A percentile compares a stretch with the other conserved stretches of the same genome.
Conservation (phyloP, 2,113 vertebrate genomes). For the Tiliqua scincoides region DNA sequence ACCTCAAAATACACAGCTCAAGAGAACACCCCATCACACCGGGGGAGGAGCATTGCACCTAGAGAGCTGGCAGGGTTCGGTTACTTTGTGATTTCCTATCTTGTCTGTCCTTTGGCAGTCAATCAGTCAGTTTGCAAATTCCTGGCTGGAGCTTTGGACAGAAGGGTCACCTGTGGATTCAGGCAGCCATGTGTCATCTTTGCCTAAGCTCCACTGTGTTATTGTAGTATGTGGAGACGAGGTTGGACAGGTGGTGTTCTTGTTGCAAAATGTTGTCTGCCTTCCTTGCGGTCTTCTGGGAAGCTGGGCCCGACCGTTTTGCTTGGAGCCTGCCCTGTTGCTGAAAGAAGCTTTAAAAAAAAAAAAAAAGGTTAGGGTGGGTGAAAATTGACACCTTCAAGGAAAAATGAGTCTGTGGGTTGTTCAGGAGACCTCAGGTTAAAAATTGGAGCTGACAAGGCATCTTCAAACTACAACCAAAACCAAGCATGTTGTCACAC, state of each 20-base stretch:
- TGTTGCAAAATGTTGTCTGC: conserved; percentile 7
- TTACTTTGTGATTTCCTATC: neutral
- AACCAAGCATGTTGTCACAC: neutral
- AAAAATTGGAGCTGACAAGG: conserved; percentile 15
- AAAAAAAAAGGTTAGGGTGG: neutral
- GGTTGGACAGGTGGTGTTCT: neutral
- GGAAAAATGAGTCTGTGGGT: conserved; percentile 16
- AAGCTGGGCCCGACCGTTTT: neutral
- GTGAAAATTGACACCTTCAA: conserved; percentile 24
- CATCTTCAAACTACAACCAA: conserved; percentile 6
- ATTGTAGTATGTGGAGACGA: neutral
- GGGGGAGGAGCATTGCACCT: neutral
- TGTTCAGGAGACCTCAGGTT: conserved; percentile 24
- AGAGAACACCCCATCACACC: neutral
- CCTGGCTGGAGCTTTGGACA: neutral
- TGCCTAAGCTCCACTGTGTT: conserved; percentile 8
- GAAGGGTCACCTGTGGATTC: neutral
- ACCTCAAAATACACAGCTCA: neutral
- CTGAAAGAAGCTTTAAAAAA: neutral
- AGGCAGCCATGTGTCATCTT: rapidly evolving
- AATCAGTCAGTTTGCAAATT: neutral
- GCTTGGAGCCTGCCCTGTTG: neutral
- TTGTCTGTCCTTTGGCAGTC: neutral
- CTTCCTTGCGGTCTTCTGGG: neutral
- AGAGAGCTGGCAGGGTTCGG: rapidly evolving